phyloP scores from a whole-genome alignment of 2,797 vertebrate genomes.

The Clarias pachynema region DNA sequence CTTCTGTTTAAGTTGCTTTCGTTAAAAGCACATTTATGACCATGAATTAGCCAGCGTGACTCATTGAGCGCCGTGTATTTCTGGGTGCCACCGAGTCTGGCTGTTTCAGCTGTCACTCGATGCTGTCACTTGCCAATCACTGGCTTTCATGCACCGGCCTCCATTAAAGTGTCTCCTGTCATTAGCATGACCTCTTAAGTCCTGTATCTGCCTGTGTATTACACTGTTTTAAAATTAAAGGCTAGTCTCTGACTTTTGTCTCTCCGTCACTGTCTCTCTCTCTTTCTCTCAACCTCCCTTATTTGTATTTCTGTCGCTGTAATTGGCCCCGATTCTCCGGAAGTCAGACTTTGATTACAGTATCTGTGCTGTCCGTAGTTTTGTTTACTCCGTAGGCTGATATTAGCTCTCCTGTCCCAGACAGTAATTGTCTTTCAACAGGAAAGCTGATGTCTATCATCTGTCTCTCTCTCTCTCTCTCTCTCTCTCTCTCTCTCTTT shows the following conservation, averaged over 20 bases:
- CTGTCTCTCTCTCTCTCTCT: not conserved
- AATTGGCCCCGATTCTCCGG: conserved; percentile 18
- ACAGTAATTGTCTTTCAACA: conserved; percentile 1
- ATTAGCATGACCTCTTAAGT: conserved; percentile 66
- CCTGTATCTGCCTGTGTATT: conserved; percentile 56
- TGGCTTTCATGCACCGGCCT: conserved; percentile 53
- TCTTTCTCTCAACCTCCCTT: not conserved
- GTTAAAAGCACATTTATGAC: conserved; percentile 56
- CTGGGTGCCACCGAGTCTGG: conserved; percentile 63
- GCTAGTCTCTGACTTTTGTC: conserved; percentile 34
- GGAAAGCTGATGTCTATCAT: not conserved
- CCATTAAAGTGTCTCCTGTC: conserved; percentile 73
- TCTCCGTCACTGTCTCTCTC: conserved; percentile 15
- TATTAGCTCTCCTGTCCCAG: conserved; percentile 7
- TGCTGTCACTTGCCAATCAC: conserved; percentile 57
- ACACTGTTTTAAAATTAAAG: conserved; percentile 61
- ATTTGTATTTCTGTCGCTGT: conserved; percentile 25
- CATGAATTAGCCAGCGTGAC: conserved; percentile 50
- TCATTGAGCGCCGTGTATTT: conserved; percentile 35
- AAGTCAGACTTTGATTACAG: conserved; percentile 45
- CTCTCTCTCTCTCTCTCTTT: not conserved
- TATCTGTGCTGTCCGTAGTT: conserved; percentile 12
- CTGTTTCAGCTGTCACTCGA: conserved; percentile 49
- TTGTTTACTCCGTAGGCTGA: conserved; percentile 19
- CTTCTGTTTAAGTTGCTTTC: conserved; percentile 14